phyloP scores from a whole-genome alignment of 2,113 vertebrate species.

The Silurus meridionalis region DNA sequence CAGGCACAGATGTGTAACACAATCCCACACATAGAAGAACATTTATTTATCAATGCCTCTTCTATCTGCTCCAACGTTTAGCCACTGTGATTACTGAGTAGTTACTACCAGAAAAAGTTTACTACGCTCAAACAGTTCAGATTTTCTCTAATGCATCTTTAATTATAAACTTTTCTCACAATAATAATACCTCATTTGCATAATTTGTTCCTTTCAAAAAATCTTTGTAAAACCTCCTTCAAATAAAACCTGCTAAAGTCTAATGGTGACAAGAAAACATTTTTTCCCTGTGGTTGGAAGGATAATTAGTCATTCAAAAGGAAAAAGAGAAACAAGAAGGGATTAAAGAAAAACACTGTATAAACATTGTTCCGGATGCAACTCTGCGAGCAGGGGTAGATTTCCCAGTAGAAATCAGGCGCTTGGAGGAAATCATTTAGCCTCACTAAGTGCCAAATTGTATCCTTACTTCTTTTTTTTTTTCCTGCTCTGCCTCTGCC shows the following conservation, averaged over 20 bases:
- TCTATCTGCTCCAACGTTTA: conserved; percentile 28
- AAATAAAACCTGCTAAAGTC: not conserved
- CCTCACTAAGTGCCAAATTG: conserved; percentile 89
- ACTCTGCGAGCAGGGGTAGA: conserved; percentile 88
- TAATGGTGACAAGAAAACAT: conserved; percentile 15
- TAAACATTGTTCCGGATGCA: conserved; percentile 95
- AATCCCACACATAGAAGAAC: conserved; percentile 7
- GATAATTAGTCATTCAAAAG: conserved; percentile 83
- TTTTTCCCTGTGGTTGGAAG: conserved; percentile 78
- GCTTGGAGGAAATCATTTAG: conserved; percentile 92
- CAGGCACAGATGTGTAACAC: conserved; percentile 51
- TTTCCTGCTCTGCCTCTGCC: conserved; percentile 86
- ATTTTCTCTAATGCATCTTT: not conserved
- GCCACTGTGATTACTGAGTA: conserved; percentile 20
- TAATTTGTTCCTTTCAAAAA: not conserved
- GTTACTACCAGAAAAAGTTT: not conserved
- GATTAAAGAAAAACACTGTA: conserved; percentile 77
- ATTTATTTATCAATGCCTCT: conserved; percentile 39
- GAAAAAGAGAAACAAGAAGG: conserved; percentile 12
- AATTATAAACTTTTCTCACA: not conserved
- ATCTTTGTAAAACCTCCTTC: not conserved
- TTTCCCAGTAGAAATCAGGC: conserved; percentile 95
- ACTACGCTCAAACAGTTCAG: no score
- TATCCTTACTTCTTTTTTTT: conserved; percentile 76
- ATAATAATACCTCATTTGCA: not conserved